phyloP scores from a whole-genome alignment of 2,888 invertebrate species.

The Eupsilia transversa region DNA sequence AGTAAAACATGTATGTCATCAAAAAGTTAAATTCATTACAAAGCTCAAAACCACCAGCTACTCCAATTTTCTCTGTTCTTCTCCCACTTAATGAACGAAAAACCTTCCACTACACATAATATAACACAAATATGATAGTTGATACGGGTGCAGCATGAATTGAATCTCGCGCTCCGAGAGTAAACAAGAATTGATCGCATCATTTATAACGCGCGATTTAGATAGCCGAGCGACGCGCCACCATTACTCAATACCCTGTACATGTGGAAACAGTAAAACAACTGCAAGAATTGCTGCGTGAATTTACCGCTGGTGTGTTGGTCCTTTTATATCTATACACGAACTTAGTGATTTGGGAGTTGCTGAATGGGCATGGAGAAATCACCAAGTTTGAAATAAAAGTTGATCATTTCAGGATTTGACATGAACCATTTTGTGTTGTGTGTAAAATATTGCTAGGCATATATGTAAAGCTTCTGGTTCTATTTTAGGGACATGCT shows the following conservation, averaged over 20 bases:
- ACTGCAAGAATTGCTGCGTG: not conserved
- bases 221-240: constrained; percentile 77
- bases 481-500: not conserved
- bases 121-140: constrained; percentile 54
- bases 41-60: not conserved
- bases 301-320: too few relatives aligned
- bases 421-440: too few relatives aligned
- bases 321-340: too few relatives aligned
- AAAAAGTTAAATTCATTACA: not conserved
- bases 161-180: constrained; percentile 73
- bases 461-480: not conserved
- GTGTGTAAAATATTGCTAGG: not conserved
- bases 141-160: constrained; percentile 65
- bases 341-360: not conserved
- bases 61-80: not conserved
- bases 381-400: not conserved
- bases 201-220: constrained; percentile 87
- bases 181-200: constrained; percentile 87
- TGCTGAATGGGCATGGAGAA: not conserved
- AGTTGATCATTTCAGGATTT: not conserved
- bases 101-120: constrained; percentile 12
- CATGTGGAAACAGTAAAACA: constrained; percentile 46
- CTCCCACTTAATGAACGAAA: constrained; percentile 7
- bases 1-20: not conserved
- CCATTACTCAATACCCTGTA: constrained; percentile 72